Percentiles rank a stretch among this genome's conserved stretches.
Conservation (phyloP, 2,888 invertebrate species). For the Muschampia plurimacula region DNA sequence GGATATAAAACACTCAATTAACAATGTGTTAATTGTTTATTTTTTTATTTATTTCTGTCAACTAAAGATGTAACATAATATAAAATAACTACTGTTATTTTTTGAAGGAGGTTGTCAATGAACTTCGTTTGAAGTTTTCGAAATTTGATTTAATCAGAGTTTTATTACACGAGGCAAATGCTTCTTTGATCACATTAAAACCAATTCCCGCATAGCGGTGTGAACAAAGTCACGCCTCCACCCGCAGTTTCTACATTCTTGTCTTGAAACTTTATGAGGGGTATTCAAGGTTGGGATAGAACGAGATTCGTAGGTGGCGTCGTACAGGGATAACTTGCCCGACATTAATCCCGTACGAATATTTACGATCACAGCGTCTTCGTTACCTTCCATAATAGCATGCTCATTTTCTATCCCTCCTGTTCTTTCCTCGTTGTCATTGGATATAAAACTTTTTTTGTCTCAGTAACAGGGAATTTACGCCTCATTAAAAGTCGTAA, state of each 20-base stretch:
- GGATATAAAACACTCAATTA: background rate
- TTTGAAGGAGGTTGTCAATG: background rate
- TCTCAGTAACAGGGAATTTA: constrained; percentile 21
- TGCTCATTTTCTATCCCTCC: constrained; percentile 3
- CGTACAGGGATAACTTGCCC: constrained; percentile 45
- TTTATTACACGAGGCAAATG: background rate
- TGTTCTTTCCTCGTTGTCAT: background rate
- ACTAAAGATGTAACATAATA: background rate
- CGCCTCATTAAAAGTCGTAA: constrained; percentile 29
- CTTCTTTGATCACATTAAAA: background rate
- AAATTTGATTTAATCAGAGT: background rate
- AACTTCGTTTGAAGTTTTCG: background rate
- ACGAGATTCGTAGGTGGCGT: constrained; percentile 42
- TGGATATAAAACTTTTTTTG: constrained; percentile 14
- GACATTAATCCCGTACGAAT: constrained; percentile 53
- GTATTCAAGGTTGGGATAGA: constrained; percentile 40
- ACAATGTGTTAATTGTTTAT: background rate
- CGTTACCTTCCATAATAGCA: constrained; percentile 50
- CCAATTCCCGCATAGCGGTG: background rate
- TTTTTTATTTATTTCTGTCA: background rate
- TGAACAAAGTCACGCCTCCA: constrained; percentile 25
- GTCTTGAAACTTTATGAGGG: constrained; percentile 45
- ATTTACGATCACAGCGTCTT: constrained; percentile 54
- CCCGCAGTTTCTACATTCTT: constrained; percentile 41
- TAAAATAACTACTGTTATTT: background rate